A percentile compares a stretch with the other conserved stretches of the same genome.
Evolutionary conservation across 2,113 vertebrate genomes (phyloP).

Genomic region (Ariopsis seemanni): DNA sequence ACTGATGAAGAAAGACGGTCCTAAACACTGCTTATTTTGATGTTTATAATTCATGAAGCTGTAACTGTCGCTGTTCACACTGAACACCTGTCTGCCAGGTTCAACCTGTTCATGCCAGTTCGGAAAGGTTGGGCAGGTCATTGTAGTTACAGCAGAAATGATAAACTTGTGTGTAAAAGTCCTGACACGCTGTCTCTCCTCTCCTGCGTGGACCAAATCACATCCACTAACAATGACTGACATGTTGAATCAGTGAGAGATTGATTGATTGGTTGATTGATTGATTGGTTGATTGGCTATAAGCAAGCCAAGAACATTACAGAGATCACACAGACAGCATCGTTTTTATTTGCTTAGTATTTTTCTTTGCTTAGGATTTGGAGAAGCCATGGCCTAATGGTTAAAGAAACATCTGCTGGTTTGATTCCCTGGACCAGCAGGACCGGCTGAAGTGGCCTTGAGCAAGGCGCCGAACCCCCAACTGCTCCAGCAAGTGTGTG

Average conservation of each 20-base stretch:
- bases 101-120: constrained; percentile 54
- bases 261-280: background rate
- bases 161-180: background rate
- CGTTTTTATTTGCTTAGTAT: background rate
- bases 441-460: no score
- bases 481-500: no score
- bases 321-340: background rate
- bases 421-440: no score
- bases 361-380: no score
- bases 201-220: background rate
- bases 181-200: background rate
- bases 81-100: constrained; percentile 52
- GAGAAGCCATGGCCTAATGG: no score
- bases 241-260: no score
- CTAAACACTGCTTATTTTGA: background rate
- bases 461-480: no score
- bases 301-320: background rate
- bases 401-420: no score
- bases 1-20: background rate
- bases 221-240: background rate
- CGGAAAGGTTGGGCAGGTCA: constrained; percentile 49
- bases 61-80: background rate
- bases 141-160: no score
- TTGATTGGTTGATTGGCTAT: background rate
- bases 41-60: background rate